Conservation (phyloP, 2,113 vertebrate species). For the Rhinopomastus cyanomelas region DNA sequence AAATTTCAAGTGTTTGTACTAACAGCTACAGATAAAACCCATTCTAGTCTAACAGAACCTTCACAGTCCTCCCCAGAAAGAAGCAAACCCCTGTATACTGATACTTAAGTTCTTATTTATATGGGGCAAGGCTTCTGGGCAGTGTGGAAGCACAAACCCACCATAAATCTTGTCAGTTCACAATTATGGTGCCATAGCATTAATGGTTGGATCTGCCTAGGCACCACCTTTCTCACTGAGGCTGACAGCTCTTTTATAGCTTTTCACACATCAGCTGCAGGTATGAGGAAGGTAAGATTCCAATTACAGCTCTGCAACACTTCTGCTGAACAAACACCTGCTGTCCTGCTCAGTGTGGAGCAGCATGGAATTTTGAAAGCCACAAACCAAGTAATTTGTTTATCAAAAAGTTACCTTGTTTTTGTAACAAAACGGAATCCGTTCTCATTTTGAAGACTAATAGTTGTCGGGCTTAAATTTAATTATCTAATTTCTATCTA, state of each 20-base stretch:
- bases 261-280: background rate
- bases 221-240: background rate
- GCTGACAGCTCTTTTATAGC: background rate
- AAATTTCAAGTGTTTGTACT: slow-evolving; percentile 24
- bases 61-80: background rate
- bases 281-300: background rate
- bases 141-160: background rate
- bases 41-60: background rate
- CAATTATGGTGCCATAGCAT: background rate
- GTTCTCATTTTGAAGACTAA: too few relatives aligned
- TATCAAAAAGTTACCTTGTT: background rate
- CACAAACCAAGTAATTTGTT: background rate
- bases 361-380: background rate
- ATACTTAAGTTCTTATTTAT: background rate
- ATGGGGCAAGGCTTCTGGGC: background rate
- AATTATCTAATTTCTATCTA: too few relatives aligned
- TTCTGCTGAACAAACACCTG: background rate
- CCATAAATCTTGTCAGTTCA: background rate
- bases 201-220: background rate
- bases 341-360: background rate
- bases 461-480: too few relatives aligned
- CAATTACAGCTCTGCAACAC: background rate
- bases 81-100: accelerated
- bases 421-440: background rate
- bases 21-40: slow-evolving; percentile 21